Evolutionary conservation across 2,113 vertebrate genomes (phyloP), one percentile per base, ranked within the genome.

Genomic region (Thunnus maccoyii): DNA sequence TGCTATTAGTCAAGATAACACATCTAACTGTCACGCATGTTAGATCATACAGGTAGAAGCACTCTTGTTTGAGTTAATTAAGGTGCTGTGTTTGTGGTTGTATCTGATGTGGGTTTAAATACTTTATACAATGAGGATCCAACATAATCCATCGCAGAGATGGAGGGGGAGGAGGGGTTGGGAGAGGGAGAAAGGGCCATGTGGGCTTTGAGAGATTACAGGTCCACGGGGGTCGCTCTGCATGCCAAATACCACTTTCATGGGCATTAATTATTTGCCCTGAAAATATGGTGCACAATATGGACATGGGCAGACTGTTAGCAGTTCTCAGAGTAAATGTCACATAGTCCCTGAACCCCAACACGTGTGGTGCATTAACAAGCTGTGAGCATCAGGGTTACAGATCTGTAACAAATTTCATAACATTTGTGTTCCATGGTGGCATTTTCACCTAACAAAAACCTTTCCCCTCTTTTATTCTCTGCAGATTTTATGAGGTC

Each of bases 241-340:
- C 12, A 51, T 84, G 85, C 61, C 54, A 86, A 85, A 83, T 87
- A 61, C 56, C 73, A 64, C 81, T 80, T 82, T 77, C 67, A 84
- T 44, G 73, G 54, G 57, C 54, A 75, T 84, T 63, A 66, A 86
- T 85, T 86, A 85, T 86, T 90, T 82, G 73, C 44, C 56, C 30
- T 71, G 77, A 41, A 79, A 86, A 86, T 84, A 86, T 85, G 76
- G 80, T 65, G 74, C 74, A 78, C 80, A 83, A 71, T 90, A 86
- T 85, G 82, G 78, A 60, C 81, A 66, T 27, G 20, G 14, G 57
- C 41, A 60, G 46, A 55, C 70, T 50, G 60, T 74, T 67, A 46
- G 69, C 30, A 62, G 54, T 30, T 61, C 46, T 50, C 17, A 72
- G 71, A 63, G 64, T 62, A 79, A 84, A 85, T 84, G 80, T 73